Conservation (phyloP, 2,797 vertebrate species). For the Enteromius thamalakanensis region DNA sequence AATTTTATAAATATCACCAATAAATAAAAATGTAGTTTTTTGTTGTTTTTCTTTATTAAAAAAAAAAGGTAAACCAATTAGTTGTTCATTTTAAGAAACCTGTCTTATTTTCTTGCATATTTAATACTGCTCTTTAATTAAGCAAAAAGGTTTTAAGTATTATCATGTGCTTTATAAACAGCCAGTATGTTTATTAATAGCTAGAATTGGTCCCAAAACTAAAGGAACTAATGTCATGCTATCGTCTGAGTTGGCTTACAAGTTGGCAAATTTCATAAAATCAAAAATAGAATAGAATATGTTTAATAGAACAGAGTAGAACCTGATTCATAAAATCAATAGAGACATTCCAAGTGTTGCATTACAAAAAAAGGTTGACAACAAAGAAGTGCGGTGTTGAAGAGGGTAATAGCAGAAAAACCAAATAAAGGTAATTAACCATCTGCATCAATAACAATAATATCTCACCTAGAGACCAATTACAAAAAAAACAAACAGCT, state of each 20-base stretch:
- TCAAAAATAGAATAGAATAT: no score
- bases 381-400: neutral
- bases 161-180: neutral
- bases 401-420: neutral
- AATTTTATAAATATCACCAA: no score
- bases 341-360: neutral
- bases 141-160: no score
- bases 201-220: neutral
- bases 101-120: no score
- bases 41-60: no score
- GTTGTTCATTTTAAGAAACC: no score
- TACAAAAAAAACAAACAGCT: conserved; percentile 34
- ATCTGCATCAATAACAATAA: conserved; percentile 43
- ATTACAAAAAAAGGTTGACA: conserved; percentile 37
- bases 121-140: no score
- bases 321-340: neutral
- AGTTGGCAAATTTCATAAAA: neutral
- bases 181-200: neutral
- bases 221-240: neutral
- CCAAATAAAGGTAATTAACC: conserved; percentile 31
- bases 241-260: neutral
- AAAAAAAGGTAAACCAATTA: no score
- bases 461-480: conserved; percentile 49
- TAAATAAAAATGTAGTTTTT: no score
- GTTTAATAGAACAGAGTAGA: no score